A percentile compares a stretch with the other conserved stretches of the same genome.
Conservation (phyloP, 2,797 vertebrate species). For the Clarias fuscus region DNA sequence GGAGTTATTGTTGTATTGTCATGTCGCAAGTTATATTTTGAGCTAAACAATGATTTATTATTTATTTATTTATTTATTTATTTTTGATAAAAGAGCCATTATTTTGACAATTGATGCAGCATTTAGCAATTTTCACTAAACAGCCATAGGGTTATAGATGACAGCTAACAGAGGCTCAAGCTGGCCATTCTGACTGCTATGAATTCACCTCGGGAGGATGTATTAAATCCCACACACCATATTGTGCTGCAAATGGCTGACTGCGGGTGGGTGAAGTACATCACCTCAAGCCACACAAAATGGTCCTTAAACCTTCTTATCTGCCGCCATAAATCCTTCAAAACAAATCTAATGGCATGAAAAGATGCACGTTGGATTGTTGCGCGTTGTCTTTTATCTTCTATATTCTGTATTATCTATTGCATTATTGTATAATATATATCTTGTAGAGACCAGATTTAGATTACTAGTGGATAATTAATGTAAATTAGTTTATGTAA, state of each 20-base stretch:
- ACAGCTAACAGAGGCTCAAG: slow-evolving; percentile 9
- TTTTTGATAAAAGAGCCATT: background rate
- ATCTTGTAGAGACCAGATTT: background rate
- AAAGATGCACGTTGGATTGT: background rate
- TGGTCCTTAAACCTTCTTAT: slow-evolving; percentile 11
- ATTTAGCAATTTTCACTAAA: slow-evolving; percentile 10
- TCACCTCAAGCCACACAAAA: slow-evolving; percentile 19
- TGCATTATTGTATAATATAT: too few relatives aligned
- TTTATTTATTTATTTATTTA: background rate
- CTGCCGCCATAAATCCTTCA: background rate
- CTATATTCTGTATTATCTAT: background rate
- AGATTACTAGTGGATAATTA: background rate
- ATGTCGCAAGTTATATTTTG: background rate
- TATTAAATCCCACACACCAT: slow-evolving; percentile 22
- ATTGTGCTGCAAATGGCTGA: slow-evolving; percentile 9
- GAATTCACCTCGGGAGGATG: slow-evolving; percentile 15
- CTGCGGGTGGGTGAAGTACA: slow-evolving; percentile 1
- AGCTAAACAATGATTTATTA: background rate
- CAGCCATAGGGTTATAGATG: slow-evolving; percentile 1
- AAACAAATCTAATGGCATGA: background rate
- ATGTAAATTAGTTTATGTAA: background rate
- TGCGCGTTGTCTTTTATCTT: background rate
- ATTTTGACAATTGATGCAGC: background rate
- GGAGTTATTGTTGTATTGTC: background rate
- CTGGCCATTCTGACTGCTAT: background rate